phyloP scores from a whole-genome alignment of 2,113 vertebrate genomes.

The Mobula hypostoma region DNA sequence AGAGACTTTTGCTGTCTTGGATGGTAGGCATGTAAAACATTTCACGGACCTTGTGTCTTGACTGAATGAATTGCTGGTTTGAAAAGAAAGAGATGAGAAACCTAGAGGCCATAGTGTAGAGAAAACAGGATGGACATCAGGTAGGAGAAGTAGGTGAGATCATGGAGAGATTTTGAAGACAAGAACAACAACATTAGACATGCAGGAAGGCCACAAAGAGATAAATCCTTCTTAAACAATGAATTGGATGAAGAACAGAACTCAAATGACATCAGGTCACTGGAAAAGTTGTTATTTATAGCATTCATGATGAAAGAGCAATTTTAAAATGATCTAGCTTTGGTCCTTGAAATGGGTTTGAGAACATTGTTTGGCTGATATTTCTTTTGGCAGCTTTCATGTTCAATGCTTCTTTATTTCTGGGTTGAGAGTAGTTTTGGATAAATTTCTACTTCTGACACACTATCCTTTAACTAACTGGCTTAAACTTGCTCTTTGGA shows the following conservation, averaged over 20 bases:
- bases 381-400: neutral
- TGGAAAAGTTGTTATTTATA: neutral
- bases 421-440: conserved; percentile 25
- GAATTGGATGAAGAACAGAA: neutral
- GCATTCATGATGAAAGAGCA: neutral
- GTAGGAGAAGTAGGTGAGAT: neutral
- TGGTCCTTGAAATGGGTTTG: neutral
- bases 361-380: neutral
- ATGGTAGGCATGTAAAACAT: neutral
- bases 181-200: neutral
- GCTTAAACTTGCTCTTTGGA: neutral
- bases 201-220: neutral
- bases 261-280: neutral
- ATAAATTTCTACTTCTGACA: conserved; percentile 22
- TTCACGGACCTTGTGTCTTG: neutral
- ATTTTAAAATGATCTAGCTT: neutral
- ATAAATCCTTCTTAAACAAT: neutral
- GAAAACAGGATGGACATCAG: neutral
- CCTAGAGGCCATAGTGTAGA: neutral
- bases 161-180: neutral
- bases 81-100: neutral
- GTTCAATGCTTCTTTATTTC: neutral
- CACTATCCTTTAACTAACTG: conserved; percentile 4
- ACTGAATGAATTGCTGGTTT: neutral
- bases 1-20: neutral